Evolutionary conservation across 2,113 vertebrate genomes (phyloP).

Genomic region (Corvus moneduloides): DNA sequence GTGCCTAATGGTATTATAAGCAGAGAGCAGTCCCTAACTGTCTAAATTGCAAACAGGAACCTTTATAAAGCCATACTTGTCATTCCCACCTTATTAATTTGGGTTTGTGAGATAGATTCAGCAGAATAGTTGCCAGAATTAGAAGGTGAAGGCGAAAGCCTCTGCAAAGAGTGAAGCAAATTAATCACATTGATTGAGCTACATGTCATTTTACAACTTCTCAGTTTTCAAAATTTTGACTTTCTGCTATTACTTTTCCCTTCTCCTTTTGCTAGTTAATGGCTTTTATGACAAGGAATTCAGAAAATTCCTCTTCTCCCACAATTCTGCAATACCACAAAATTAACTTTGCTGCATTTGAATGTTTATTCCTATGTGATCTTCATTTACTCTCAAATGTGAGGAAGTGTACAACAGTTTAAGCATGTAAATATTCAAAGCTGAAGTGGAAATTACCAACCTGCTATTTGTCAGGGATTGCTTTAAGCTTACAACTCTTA

Average conservation of each 20-base stretch:
- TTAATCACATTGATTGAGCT: slow-evolving; percentile 29
- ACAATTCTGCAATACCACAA: neutral
- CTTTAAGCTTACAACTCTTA: neutral
- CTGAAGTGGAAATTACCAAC: neutral
- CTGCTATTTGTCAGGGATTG: neutral
- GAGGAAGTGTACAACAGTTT: neutral
- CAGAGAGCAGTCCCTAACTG: neutral
- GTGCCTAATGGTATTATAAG: neutral
- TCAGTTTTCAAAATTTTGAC: neutral
- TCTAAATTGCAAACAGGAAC: neutral
- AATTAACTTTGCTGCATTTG: neutral
- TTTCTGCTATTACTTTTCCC: neutral
- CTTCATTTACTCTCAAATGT: neutral
- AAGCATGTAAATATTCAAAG: neutral
- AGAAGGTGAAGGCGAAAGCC: neutral
- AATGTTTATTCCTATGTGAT: neutral
- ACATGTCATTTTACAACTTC: slow-evolving; percentile 8
- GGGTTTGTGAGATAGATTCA: slow-evolving; percentile 1
- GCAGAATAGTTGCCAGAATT: slow-evolving; percentile 21
- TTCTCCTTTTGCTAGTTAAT: slow-evolving; percentile 6
- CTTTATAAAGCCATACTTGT: slow-evolving; percentile 23
- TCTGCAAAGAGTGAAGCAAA: slow-evolving; percentile 21
- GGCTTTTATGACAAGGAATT: neutral
- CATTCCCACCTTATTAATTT: slow-evolving; percentile 15
- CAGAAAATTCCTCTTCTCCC: neutral